These are phyloP conservation scores for Harpalus rubripes DNA, from an alignment of 2,888 invertebrate genomes.

Conservation along the genomic window DNA sequence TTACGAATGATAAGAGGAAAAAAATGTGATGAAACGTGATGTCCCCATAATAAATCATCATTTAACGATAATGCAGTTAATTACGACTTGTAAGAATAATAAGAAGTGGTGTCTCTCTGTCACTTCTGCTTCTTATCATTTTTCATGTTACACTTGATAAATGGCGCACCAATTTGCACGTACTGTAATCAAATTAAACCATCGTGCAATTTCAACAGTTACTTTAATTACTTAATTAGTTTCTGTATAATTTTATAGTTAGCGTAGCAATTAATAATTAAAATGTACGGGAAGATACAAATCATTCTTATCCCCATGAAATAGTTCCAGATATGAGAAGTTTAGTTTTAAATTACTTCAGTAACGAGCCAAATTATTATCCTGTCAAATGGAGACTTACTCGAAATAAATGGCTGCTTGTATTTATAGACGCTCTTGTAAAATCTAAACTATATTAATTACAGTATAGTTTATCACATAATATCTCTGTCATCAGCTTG, in stretches of 20 bases:
- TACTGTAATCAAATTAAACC: slow-evolving; percentile 62
- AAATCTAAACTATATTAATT: too few relatives aligned
- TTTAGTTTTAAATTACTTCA: slow-evolving; percentile 34
- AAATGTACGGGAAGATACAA: slow-evolving; percentile 40
- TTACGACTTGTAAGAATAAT: not conserved
- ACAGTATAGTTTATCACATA: too few relatives aligned
- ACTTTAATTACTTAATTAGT: slow-evolving; percentile 63
- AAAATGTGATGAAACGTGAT: not conserved
- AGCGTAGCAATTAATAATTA: slow-evolving; percentile 55
- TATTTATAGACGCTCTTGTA: not conserved
- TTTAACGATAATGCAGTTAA: slow-evolving; percentile 12
- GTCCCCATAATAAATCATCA: not conserved
- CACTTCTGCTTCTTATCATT: slow-evolving; percentile 19
- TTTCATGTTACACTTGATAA: slow-evolving; percentile 54
- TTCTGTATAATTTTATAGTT: slow-evolving; percentile 64
- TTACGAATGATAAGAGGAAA: not conserved
- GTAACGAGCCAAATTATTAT: slow-evolving; percentile 17
- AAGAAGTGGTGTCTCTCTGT: slow-evolving; percentile 15
- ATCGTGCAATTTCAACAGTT: slow-evolving; percentile 54
- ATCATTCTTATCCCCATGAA: slow-evolving; percentile 45
- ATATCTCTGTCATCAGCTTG: too few relatives aligned
- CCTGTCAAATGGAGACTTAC: slow-evolving; percentile 31
- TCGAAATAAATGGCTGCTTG: slow-evolving; percentile 5
- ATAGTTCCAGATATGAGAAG: slow-evolving; percentile 28
- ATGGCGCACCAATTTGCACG: slow-evolving; percentile 58